phyloP scores from a whole-genome alignment of 2,888 invertebrate genomes.

The Hedychridium roseum region DNA sequence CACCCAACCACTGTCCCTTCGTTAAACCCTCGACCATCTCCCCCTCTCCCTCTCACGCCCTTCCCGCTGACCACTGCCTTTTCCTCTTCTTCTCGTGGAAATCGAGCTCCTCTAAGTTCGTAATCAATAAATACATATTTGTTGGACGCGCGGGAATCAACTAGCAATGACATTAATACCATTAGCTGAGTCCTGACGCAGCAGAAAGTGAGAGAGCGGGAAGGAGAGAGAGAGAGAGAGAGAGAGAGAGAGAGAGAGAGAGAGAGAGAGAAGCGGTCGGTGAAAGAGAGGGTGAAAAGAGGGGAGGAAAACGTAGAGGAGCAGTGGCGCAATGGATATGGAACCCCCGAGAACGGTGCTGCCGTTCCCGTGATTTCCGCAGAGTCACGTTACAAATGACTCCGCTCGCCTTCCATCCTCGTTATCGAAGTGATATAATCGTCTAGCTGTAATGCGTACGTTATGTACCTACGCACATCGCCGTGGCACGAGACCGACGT shows the following conservation, averaged over 20 bases:
- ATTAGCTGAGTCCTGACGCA: constrained; percentile 46
- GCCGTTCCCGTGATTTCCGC: constrained; percentile 53
- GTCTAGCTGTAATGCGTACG: constrained; percentile 42
- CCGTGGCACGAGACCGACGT: constrained; percentile 30
- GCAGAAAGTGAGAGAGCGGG: constrained; percentile 14
- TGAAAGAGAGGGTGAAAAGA: constrained; percentile 14
- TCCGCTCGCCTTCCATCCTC: constrained; percentile 54
- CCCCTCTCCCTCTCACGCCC: constrained; percentile 12
- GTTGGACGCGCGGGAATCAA: constrained; percentile 50
- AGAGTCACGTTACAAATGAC: constrained; percentile 61
- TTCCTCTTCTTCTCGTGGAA: too few species aligned
- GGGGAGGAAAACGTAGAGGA: constrained; percentile 8
- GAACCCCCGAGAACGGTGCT: constrained; percentile 23
- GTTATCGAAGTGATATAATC: constrained; percentile 61
- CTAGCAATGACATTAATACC: constrained; percentile 56
- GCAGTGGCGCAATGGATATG: constrained; percentile 19
- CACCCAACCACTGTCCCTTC: constrained; percentile 13
- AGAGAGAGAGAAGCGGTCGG: constrained; percentile 11
- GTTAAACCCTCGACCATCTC: background rate
- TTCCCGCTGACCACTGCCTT: constrained; percentile 5
- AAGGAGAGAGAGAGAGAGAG: constrained; percentile 17
- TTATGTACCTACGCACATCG: constrained; percentile 13
- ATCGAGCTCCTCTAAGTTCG: too few species aligned
- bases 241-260: constrained; percentile 12
- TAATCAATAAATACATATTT: constrained; percentile 60